Evolutionary conservation across 2,113 vertebrate genomes (phyloP).

Genomic region (Tragelaphus scriptus): DNA sequence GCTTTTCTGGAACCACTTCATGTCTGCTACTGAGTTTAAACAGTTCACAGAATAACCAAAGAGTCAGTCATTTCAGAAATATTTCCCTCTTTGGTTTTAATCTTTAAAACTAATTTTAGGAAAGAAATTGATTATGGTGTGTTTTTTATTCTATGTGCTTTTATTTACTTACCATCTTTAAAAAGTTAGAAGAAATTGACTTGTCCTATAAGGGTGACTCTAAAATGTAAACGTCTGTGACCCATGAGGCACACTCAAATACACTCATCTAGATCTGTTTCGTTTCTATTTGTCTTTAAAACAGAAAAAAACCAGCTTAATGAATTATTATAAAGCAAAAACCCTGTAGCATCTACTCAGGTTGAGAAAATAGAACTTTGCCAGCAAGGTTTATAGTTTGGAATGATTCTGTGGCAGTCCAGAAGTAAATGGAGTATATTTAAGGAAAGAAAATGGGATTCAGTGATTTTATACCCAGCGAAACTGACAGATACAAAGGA

Average conservation of each 20-base stretch:
- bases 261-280: background rate
- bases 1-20: background rate
- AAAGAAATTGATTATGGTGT: background rate
- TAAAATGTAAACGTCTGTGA: background rate
- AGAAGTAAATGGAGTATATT: background rate
- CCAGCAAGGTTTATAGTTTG: background rate
- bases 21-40: background rate
- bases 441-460: background rate
- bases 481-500: background rate
- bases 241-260: background rate
- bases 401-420: background rate
- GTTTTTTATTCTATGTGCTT: background rate
- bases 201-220: background rate
- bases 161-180: background rate
- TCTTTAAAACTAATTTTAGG: background rate
- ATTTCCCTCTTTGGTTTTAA: background rate
- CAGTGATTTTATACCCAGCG: background rate
- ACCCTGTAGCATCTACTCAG: background rate
- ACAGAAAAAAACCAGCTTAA: background rate
- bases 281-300: background rate
- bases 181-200: background rate
- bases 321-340: background rate
- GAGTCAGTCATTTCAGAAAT: background rate
- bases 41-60: background rate
- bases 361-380: background rate